Base-by-base conservation (phyloP, 2,888 invertebrate genomes). In the Dasysyrphus albostriatus region DNA sequence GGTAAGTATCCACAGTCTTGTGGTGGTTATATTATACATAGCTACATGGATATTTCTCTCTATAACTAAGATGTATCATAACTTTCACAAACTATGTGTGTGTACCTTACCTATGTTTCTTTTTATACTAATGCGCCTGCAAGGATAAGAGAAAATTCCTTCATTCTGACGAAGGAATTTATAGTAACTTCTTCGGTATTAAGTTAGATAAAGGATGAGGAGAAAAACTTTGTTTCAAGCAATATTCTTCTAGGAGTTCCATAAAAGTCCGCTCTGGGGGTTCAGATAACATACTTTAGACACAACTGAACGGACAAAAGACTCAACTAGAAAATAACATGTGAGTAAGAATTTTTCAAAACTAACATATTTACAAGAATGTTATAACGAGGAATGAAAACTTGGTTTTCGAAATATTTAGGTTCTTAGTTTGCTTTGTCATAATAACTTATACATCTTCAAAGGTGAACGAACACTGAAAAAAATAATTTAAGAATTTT, bases 71-170 rank as follows among this genome's bases (percentile, higher is more conserved):
- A 42, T 32, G 59, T 72, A 72, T 42, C 44, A 69, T 69, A 69
- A 69, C 69, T 69, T 69, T 29, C n/a, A 12, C 24, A 69, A 69
- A 51, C 51, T 73, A 42, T 74, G 9, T 37, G 29, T 74, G 9
- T 37, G 29, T n/a, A 12, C 14, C 44, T 29, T 44, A 32, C 14
- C 12, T 47, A 44, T 65, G 29, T 65, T 65, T 32, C 24, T 24
- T 61, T 61, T 29, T 14, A 10, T 78, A 16, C 37, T 44, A 42
- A 29, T 79, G 29, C 24, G 44, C 42, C 24, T 67, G 39, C 8
- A 59, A 69, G 78, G 44, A 79, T 70, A 56, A 69, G 44, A 61
- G 47, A 67, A n/a, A 56, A 79, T 74, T 74, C 42, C 69, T 44
- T 19, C 6, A 4, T 19, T 54, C 56, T 47, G 59, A 72, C 16